phyloP scores from a whole-genome alignment of 2,888 invertebrate genomes.

The Carpatolechia fugitivella region DNA sequence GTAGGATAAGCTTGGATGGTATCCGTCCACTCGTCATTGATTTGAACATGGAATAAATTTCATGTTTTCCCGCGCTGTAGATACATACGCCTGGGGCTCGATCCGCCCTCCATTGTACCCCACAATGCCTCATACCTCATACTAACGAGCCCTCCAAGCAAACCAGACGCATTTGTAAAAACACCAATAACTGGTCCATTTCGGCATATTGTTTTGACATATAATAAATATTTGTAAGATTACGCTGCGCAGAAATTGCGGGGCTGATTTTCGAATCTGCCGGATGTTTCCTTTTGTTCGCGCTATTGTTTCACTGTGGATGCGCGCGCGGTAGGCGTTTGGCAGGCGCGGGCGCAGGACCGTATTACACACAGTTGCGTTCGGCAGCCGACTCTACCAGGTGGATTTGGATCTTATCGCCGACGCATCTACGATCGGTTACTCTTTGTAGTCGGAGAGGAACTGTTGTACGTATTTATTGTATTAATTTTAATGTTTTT shows the following conservation, averaged over 20 bases:
- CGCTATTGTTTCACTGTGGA: constrained; percentile 51
- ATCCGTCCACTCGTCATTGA: constrained; percentile 61
- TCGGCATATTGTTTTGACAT: constrained; percentile 80
- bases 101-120: constrained; percentile 70
- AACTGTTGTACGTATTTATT: not conserved
- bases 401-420: constrained; percentile 37
- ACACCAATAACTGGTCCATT: constrained; percentile 75
- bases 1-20: too few species aligned
- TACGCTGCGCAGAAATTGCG: constrained; percentile 63
- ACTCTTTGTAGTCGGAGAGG: not conserved
- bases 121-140: constrained; percentile 75
- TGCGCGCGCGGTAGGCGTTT: constrained; percentile 40
- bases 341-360: constrained; percentile 40
- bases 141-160: constrained; percentile 76
- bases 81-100: constrained; percentile 52
- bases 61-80: constrained; percentile 22
- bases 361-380: constrained; percentile 73
- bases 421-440: constrained; percentile 23
- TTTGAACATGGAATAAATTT: constrained; percentile 52
- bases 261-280: constrained; percentile 63
- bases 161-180: constrained; percentile 77
- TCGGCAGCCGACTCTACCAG: constrained; percentile 50
- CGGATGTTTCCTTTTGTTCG: constrained; percentile 49
- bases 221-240: constrained; percentile 79
- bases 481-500: not conserved